Base-by-base conservation (phyloP, 2,888 invertebrate species). In the Acronicta psi region DNA sequence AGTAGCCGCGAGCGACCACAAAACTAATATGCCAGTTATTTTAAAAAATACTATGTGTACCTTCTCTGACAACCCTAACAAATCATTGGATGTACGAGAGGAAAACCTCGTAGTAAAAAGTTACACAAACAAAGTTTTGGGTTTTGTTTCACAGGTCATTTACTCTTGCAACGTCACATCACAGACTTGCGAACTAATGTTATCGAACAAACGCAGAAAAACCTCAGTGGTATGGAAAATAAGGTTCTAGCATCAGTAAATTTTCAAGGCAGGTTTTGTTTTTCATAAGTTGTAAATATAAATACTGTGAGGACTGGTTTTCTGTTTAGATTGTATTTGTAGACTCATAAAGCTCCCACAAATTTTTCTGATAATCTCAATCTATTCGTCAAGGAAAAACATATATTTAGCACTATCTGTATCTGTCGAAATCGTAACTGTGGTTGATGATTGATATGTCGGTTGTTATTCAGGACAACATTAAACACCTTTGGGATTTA, bases 161-260 rank as follows among this genome's bases (percentile, higher is more conserved):
- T 68, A 40, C 20, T 42, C 42, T 36, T 18, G 34, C 41, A 63
- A 10, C 16, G 23, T 40, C 50, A 37, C 23, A 49, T 40, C 50
- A 37, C 23, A 49, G 38, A 23, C 36, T 44, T 56, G 25, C 23
- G 52, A 42, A 23, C 38, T 41, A 34, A 47, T 62, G 16, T 43
- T 57, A 53, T 51, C 38, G 17, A 43, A 34, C 7, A n/a, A 54
- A 52, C 29, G 36, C n/a, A 57, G 36, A 59, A 66, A 20, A 36
- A 10, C 50, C 16, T 20, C 29, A 54, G 54, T 37, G 46, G n/a
- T 20, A 66, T n/a, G 23, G 13, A 51, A 51, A 68, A 59, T 51
- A 53, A 66, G 40, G 17, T 7, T 31, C 10, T 13, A 42, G 42
- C 36, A 14, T 13, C 10, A 25, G 37, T 43, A 23, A 9, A 42